phyloP scores from a whole-genome alignment of 2,888 invertebrate genomes.

The Chaetogeoica ovagalla region DNA sequence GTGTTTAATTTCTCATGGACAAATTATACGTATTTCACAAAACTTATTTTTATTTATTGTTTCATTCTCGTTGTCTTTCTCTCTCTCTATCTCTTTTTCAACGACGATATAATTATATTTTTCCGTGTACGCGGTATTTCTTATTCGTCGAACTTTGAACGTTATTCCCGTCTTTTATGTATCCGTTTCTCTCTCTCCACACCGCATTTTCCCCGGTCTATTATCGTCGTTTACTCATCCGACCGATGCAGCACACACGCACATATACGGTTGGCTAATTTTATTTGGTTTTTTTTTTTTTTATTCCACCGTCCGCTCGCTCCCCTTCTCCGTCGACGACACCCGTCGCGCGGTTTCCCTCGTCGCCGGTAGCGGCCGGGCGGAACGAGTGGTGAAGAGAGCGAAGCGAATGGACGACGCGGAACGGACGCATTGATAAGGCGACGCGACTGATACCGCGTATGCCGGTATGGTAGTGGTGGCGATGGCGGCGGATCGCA shows the following conservation, averaged over 20 bases:
- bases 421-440: constrained; percentile 29
- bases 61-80: not conserved
- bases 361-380: not conserved
- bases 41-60: constrained; percentile 32
- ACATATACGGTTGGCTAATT: constrained; percentile 45
- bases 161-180: not conserved
- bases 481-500: not conserved
- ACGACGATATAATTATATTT: too few species aligned
- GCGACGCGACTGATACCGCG: constrained; percentile 16
- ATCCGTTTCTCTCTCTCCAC: not conserved
- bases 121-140: not conserved
- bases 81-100: not conserved
- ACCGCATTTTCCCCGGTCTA: constrained; percentile 18
- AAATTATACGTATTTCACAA: constrained; percentile 51
- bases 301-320: not conserved
- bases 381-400: not conserved
- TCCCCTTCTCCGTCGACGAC: not conserved
- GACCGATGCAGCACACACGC: constrained; percentile 21
- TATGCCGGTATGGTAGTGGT: too few species aligned
- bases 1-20: constrained; percentile 50
- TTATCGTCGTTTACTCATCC: constrained; percentile 48
- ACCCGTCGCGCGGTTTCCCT: not conserved
- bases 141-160: constrained; percentile 16
- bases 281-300: constrained; percentile 48
- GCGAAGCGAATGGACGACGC: constrained; percentile 7